Evolutionary conservation across 2,888 invertebrate species (phyloP).

Genomic region (Heliconius cydno): DNA sequence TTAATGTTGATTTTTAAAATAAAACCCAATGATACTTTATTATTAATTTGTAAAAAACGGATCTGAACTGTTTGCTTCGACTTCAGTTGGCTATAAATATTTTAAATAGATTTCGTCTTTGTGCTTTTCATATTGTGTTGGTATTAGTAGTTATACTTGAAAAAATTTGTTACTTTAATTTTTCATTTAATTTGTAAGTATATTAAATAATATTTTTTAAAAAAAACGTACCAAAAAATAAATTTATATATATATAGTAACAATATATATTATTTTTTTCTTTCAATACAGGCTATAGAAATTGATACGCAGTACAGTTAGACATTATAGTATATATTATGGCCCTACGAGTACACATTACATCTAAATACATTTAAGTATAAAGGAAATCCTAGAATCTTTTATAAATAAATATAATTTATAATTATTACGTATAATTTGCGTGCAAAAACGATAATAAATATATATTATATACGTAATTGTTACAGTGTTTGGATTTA

Average conservation of each 20-base stretch:
- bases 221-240: not conserved
- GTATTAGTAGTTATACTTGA: too few species aligned
- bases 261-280: not conserved
- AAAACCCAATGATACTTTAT: too few species aligned
- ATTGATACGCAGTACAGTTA: not conserved
- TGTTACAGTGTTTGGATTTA: conserved; percentile 1
- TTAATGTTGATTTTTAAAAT: not conserved
- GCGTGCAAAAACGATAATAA: not conserved
- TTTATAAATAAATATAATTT: not conserved
- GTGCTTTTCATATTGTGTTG: not conserved
- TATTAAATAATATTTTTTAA: too few species aligned
- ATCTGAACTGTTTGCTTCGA: not conserved
- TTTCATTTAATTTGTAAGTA: too few species aligned
- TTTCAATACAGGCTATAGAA: not conserved
- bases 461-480: not conserved
- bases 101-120: not conserved
- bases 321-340: too few species aligned
- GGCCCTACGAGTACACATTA: not conserved
- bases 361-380: not conserved
- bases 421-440: conserved; percentile 7
- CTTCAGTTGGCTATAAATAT: not conserved
- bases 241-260: not conserved
- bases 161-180: too few species aligned
- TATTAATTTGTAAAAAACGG: too few species aligned
- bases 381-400: conserved; percentile 8